These are phyloP conservation scores for Meriones unguiculatus DNA, from an alignment of 2,113 vertebrate species.

Conservation along the genomic window DNA sequence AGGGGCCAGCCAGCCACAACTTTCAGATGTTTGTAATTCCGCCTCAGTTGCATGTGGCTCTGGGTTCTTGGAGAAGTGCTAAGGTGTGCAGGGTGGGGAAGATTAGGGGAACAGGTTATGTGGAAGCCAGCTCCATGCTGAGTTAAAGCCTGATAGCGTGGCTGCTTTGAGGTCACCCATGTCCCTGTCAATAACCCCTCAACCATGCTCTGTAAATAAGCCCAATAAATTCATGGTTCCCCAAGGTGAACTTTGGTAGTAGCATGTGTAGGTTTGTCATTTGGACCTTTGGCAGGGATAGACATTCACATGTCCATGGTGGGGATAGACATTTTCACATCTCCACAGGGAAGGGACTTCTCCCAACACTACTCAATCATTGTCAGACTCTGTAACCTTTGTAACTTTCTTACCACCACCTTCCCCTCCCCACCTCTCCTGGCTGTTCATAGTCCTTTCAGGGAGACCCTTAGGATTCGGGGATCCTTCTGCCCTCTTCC, in stretches of 20 bases:
- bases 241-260: not conserved
- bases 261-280: not conserved
- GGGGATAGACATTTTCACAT: not conserved
- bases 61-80: not conserved
- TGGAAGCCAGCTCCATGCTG: not conserved
- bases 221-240: not conserved
- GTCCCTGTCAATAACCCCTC: not conserved
- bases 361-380: not conserved
- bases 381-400: not conserved
- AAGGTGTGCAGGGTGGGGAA: not conserved
- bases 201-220: not conserved
- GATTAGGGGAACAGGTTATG: not conserved
- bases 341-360: not conserved
- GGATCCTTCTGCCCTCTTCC: not conserved
- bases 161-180: not conserved
- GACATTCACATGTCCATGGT: not conserved
- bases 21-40: not conserved
- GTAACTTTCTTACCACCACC: not conserved
- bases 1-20: not conserved
- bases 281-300: not conserved
- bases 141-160: not conserved
- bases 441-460: not conserved
- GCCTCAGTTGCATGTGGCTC: not conserved
- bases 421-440: not conserved
- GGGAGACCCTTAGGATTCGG: not conserved